phyloP scores from a whole-genome alignment of 1,140 invertebrate species.

The Ruditapes philippinarum region DNA sequence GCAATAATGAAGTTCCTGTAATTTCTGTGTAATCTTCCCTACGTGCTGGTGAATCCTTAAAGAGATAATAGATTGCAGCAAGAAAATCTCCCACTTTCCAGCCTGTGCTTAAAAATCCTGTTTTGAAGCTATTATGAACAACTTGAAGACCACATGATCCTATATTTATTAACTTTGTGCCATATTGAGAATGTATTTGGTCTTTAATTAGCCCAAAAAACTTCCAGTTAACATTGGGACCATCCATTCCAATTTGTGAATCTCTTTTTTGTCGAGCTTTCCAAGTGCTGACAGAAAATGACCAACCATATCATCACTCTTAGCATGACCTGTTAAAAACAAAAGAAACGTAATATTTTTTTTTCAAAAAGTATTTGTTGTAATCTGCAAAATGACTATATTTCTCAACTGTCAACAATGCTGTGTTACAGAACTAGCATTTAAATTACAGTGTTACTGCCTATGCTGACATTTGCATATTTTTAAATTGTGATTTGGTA shows the following conservation, averaged over 20 bases:
- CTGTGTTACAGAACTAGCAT: not conserved
- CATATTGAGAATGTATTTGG: slow-evolving; percentile 3
- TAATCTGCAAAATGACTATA: too few relatives aligned
- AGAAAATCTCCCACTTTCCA: slow-evolving; percentile 62
- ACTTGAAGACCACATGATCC: slow-evolving; percentile 71
- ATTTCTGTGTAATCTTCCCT: slow-evolving; percentile 55
- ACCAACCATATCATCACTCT: slow-evolving; percentile 52
- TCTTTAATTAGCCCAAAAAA: slow-evolving; percentile 27
- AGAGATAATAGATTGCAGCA: slow-evolving; percentile 56
- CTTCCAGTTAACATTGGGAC: slow-evolving; percentile 73
- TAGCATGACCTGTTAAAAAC: slow-evolving; percentile 46
- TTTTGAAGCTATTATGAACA: slow-evolving; percentile 68
- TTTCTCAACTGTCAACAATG: not conserved
- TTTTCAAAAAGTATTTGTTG: too few relatives aligned
- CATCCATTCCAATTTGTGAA: slow-evolving; percentile 73
- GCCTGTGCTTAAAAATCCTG: slow-evolving; percentile 31
- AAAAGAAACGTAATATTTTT: not conserved
- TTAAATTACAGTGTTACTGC: not conserved
- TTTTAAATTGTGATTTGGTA: too few relatives aligned
- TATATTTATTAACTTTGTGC: slow-evolving; percentile 57
- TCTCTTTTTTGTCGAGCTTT: slow-evolving; percentile 14
- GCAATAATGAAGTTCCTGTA: not conserved
- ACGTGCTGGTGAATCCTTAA: slow-evolving; percentile 61
- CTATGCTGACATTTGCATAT: not conserved
- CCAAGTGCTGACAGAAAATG: slow-evolving; percentile 46